phyloP scores from a whole-genome alignment of 2,113 vertebrate species.

The Phoenicopterus ruber region DNA sequence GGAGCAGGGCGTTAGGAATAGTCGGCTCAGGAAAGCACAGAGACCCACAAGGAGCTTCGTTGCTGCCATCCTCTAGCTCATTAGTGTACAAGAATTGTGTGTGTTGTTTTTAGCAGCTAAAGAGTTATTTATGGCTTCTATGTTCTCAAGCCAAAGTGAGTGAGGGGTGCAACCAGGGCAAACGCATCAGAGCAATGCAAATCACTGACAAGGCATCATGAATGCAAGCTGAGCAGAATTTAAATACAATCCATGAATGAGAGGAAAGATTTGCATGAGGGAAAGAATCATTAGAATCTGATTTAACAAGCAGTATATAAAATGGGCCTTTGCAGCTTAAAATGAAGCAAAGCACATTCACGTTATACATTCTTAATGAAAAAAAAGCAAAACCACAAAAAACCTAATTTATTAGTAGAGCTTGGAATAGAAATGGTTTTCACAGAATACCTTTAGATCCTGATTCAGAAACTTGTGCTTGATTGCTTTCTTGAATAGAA shows the following conservation, averaged over 20 bases:
- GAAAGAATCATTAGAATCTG: slow-evolving; percentile 70
- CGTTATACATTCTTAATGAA: slow-evolving; percentile 42
- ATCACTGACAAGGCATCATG: slow-evolving; percentile 67
- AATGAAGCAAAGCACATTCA: slow-evolving; percentile 61
- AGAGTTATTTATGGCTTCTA: slow-evolving; percentile 65
- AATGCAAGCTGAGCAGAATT: slow-evolving; percentile 70
- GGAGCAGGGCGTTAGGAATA: neutral
- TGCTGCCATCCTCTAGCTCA: slow-evolving; percentile 59
- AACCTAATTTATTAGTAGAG: slow-evolving; percentile 39
- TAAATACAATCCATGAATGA: slow-evolving; percentile 72
- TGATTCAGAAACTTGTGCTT: slow-evolving; percentile 59
- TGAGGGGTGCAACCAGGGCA: slow-evolving; percentile 68
- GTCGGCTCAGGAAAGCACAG: neutral
- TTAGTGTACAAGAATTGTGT: slow-evolving; percentile 61
- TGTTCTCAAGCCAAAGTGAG: slow-evolving; percentile 70
- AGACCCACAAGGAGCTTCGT: slow-evolving; percentile 42
- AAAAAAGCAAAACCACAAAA: slow-evolving; percentile 52
- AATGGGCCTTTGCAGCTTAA: slow-evolving; percentile 61
- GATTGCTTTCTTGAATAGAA: slow-evolving; percentile 61
- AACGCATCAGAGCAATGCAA: slow-evolving; percentile 66
- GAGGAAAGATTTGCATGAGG: slow-evolving; percentile 69
- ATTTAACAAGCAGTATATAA: slow-evolving; percentile 67
- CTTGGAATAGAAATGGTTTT: slow-evolving; percentile 58
- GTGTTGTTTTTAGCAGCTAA: slow-evolving; percentile 65
- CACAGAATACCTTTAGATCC: slow-evolving; percentile 63